Percentiles rank a stretch among this genome's conserved stretches.
Evolutionary conservation across 2,888 invertebrate genomes (phyloP).

Genomic region (Pyrocoelia pectoralis): DNA sequence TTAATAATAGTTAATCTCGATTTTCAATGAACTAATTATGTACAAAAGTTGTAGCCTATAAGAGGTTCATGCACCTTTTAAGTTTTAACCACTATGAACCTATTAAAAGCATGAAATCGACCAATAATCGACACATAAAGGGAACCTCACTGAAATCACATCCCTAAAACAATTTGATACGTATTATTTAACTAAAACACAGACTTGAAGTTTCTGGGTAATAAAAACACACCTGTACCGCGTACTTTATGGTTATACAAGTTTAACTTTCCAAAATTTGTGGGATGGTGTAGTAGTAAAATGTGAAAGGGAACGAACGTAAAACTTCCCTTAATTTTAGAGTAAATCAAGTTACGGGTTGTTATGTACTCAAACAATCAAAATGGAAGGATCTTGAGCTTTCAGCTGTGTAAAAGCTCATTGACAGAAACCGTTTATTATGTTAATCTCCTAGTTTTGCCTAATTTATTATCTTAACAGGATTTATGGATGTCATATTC

Average conservation of each 20-base stretch:
- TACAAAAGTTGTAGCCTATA: too few relatives aligned
- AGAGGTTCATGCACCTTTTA: too few relatives aligned
- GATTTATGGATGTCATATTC: slow-evolving; percentile 22
- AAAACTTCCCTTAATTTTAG: slow-evolving; percentile 14
- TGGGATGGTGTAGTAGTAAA: neutral
- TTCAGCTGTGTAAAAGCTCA: slow-evolving; percentile 19
- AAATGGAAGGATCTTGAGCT: slow-evolving; percentile 16
- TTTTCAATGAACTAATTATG: too few relatives aligned
- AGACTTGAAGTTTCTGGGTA: neutral
- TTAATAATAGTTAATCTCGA: too few relatives aligned
- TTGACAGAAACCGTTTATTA: slow-evolving; percentile 17
- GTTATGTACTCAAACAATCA: slow-evolving; percentile 17
- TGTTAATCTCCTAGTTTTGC: neutral
- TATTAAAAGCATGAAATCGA: too few relatives aligned
- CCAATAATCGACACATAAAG: too few relatives aligned
- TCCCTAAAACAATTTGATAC: too few relatives aligned
- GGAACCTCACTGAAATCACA: too few relatives aligned
- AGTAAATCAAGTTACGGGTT: slow-evolving; percentile 16
- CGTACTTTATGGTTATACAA: too few relatives aligned
- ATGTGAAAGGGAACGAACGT: neutral
- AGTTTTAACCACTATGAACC: too few relatives aligned
- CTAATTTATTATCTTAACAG: neutral
- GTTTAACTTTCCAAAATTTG: neutral
- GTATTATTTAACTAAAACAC: too few relatives aligned
- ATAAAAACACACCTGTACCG: neutral